Evolutionary conservation across 2,113 vertebrate genomes (phyloP), one percentile per base, ranked within the genome.

Genomic region (Clarias batrachus): DNA sequence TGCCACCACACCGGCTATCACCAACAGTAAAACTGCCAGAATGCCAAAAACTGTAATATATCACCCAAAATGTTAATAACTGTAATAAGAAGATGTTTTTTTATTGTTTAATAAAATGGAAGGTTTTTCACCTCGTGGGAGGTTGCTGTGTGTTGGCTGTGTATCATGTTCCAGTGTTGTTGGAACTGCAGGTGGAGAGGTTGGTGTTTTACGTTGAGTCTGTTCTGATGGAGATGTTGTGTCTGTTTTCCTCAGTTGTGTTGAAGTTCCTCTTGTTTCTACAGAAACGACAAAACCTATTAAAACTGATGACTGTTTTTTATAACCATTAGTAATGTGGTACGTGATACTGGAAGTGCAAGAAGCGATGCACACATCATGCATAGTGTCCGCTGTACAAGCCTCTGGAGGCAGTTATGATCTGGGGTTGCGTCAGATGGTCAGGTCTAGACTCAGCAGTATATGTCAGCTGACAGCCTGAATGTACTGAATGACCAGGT

Each of bases 121-220:
- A 79, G 13, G 76, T 78, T 78, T 79, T 60, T 19, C 56, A 87
- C 54, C 54, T 54, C 57, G 70, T 30, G 16, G 56, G 78, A 80
- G 13, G 25, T 10, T 60, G 78, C 3, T 21, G 14, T 76, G 11
- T 27, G 65, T 13, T 68, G 27, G 65, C 10, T 68, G n/a, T 41
- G 37, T 73, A 37, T 73, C 5, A 41, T 21, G 70, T 48, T 76
- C 11, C 71, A 23, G 41, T 76, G 37, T 52, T 52, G 37, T 54
- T 52, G 54, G 33, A 7, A 21, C 25, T 74, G 71, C 3, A 13
- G 33, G 33, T 71, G 70, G 33, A 41, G 70, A 71, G 8, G 0
- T 37, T 17, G 70, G 37, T 71, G 70, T 71, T 41, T 37, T 33
- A 71, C 33, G 37, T 8, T 19, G 70, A 71, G 70, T 33, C 30